Evolutionary conservation across 2,113 vertebrate species (phyloP), one percentile per base, ranked within the genome.

Genomic region (Capricornis sumatraensis): DNA sequence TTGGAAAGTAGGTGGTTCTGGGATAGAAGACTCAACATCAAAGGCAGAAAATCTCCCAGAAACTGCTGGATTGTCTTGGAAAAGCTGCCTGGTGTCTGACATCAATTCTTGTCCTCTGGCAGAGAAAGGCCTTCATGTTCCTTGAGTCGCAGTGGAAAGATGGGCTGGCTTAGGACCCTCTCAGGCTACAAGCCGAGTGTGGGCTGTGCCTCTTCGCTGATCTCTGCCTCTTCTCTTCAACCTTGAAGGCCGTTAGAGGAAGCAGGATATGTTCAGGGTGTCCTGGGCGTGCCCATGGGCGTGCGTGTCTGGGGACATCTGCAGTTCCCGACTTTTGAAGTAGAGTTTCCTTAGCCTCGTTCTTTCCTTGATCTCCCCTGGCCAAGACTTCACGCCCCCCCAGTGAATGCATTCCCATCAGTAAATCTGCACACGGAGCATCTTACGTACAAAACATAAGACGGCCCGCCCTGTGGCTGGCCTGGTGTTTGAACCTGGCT

Each of bases 221-320:
- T 5, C 53, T 28, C 15, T 25, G 19, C 86, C 40, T 86, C 60
- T 79, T 1, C 67, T 57, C 53, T 57, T 43, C 85, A 92, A 45
- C 23, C 40, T 21, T 11, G 27, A 53, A 47, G 55, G 43, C 36
- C 6, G 1, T 47, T 23, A 36, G 25, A 76, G 36, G 82, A 36
- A 36, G n/a, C 9, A 11, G 43, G 23, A n/a, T 25, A 50, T 15
- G 10, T 30, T 57, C 3, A 5, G 25, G 11, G 33, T 25, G 11
- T 12, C 23, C 5, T 11, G 12, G 15, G 6, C 2, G 0, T 0
- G 2, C 36, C 45, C 53, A 3, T 0, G 12, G 45, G 23, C 33
- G 0, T 27, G 36, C 2, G 0, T 47, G n/a, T 52, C 55, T 47
- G 14, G 43, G 50, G 74, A 60, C 7, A 30, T 8, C 57, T 28